Percentiles rank a stretch among this genome's conserved stretches.
phyloP scores from a whole-genome alignment of 2,113 vertebrate species.

The Murina feae region DNA sequence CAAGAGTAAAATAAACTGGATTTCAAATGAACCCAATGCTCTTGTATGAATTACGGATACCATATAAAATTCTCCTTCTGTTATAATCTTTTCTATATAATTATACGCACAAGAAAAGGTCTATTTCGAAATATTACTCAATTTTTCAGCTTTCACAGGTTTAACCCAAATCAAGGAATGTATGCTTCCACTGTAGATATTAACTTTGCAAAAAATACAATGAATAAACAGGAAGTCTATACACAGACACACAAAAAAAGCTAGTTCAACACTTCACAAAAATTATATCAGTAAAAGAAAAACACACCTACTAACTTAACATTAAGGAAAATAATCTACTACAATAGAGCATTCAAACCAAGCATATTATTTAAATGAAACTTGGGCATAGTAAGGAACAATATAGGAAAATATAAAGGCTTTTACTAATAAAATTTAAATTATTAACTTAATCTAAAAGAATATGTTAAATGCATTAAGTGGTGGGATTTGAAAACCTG shows the following conservation, averaged over 20 bases:
- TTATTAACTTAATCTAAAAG: slow-evolving; percentile 45
- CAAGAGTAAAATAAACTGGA: neutral
- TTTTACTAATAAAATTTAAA: slow-evolving; percentile 49
- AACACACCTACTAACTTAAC: neutral
- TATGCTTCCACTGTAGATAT: neutral
- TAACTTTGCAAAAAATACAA: neutral
- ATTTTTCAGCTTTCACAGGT: neutral
- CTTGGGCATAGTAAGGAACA: slow-evolving; percentile 30
- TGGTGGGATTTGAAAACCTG: neutral
- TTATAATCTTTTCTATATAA: neutral
- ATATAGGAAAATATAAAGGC: neutral
- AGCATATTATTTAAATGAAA: slow-evolving; percentile 26
- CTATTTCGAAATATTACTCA: neutral
- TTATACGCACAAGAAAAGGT: neutral
- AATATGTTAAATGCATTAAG: slow-evolving; percentile 44
- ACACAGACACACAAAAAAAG: neutral
- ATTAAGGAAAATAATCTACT: neutral
- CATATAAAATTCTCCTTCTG: neutral
- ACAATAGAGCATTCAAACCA: neutral
- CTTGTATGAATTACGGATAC: neutral
- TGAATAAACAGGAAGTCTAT: neutral
- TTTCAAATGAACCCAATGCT: neutral
- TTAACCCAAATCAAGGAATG: neutral
- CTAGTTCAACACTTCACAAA: neutral
- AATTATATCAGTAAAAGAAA: slow-evolving; percentile 52